Evolutionary conservation across 2,888 invertebrate species (phyloP), one percentile per base, ranked within the genome.

Genomic region (Myopa tessellatipennis): DNA sequence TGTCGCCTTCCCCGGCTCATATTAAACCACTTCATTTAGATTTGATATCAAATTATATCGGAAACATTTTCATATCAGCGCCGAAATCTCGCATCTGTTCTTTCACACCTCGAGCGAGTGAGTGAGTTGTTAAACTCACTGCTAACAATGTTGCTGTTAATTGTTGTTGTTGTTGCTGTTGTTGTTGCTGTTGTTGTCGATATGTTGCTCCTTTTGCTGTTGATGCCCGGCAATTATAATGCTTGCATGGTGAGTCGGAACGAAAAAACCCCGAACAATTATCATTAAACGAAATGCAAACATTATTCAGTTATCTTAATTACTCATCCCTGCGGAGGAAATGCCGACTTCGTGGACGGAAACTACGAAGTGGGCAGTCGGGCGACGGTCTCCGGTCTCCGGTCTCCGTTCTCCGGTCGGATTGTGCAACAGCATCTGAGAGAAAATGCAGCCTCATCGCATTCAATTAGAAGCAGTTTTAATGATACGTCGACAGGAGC

Each of bases 251-350:
- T 36, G 40, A 58, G 61, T 5, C 12, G 38, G 16, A 16, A 4
- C 36, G 50, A 55, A 68, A 63, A 34, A 73, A 73, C 50, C 34
- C 14, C 34, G 8, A 63, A 69, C 77, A 79, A 77, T 79, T 79
- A 79, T 75, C 79, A 74, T 79, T 77, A 76, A 69, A 61, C 76
- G 69, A 55, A 72, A 60, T 69, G 76, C 78, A 69, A 72, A 76
- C 74, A 77, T 40, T 52, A 76, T 65, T 77, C 50, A 61, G 77
- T 77, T 76, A 77, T 76, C 75, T 77, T 68, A 77, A 77, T 75
- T 75, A 77, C 75, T 40, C 71, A 70, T 14, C 76, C 75, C 45
- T 3, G 50, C 67, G 18, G 40, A 68, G 68, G 68, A 69, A 5
- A 69, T 18, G 18, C 52, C 8, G 45, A n/a, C 70, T 26, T 34